A percentile compares a stretch with the other conserved stretches of the same genome.
Evolutionary conservation across 2,797 vertebrate genomes (phyloP).

Genomic region (Buceros bicornis): DNA sequence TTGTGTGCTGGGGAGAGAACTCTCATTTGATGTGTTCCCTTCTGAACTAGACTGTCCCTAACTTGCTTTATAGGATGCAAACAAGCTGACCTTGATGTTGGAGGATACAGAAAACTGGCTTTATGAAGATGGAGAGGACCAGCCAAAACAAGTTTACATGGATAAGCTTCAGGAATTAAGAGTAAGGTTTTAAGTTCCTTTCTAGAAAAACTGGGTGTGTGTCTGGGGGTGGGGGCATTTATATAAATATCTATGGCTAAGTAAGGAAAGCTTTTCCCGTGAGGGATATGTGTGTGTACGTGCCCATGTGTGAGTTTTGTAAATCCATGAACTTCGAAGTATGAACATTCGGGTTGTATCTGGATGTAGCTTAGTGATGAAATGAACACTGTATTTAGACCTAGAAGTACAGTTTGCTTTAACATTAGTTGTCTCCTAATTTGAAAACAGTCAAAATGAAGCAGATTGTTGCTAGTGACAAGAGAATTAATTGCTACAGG

Average conservation of each 20-base stretch:
- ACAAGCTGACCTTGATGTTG: slow-evolving; percentile 86
- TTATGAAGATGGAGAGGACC: slow-evolving; percentile 96
- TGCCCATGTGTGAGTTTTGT: neutral
- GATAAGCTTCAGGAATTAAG: slow-evolving; percentile 92
- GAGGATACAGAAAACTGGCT: slow-evolving; percentile 96
- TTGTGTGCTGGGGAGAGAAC: neutral
- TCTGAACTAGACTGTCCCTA: neutral
- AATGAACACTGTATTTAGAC: neutral
- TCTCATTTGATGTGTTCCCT: neutral
- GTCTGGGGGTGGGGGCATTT: neutral
- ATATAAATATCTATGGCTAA: no score
- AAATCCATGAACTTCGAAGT: neutral
- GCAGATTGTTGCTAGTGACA: neutral
- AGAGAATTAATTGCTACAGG: neutral
- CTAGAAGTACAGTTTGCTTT: neutral
- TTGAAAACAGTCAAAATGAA: neutral
- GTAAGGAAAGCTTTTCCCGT: no score
- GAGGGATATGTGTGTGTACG: rapidly evolving
- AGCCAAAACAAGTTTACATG: slow-evolving; percentile 91
- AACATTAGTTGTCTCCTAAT: neutral
- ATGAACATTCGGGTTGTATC: neutral
- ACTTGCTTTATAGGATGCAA: slow-evolving; percentile 84
- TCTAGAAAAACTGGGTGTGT: rapidly evolving
- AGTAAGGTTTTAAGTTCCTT: slow-evolving; percentile 69
- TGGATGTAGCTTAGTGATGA: neutral